Percentiles rank a stretch among this genome's conserved stretches.
These are phyloP conservation scores for Heliocidaris erythrogramma DNA, from an alignment of 35 echinoderm and acorn worm species.

Conservation along the genomic window DNA sequence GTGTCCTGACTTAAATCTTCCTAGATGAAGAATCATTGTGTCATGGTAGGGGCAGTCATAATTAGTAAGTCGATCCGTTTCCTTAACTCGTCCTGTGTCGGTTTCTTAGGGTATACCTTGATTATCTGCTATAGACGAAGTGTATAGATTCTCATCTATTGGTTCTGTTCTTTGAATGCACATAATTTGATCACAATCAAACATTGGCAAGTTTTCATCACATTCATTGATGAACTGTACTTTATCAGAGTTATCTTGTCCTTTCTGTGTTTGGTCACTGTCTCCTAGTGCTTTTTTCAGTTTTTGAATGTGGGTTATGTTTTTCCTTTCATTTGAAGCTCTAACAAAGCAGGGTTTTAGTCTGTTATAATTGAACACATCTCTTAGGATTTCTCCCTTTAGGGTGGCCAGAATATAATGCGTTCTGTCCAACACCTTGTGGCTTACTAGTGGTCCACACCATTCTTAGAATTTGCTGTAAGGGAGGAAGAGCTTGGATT, in stretches of 20 bases:
- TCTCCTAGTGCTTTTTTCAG: slow-evolving; percentile 44
- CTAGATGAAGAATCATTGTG: slow-evolving; percentile 18
- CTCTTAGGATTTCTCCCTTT: no score
- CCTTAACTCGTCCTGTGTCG: neutral
- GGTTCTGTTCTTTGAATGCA: neutral
- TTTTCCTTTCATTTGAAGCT: neutral
- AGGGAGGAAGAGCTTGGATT: slow-evolving; percentile 64
- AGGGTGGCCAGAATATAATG: slow-evolving; percentile 54
- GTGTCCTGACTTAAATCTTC: slow-evolving; percentile 1
- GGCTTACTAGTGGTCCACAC: slow-evolving; percentile 54
- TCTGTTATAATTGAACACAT: slow-evolving; percentile 63
- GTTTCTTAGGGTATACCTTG: no score
- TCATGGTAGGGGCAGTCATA: neutral
- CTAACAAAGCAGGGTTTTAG: slow-evolving; percentile 67
- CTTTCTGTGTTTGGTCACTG: neutral
- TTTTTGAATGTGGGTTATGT: slow-evolving; percentile 47
- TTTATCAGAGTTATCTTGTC: neutral
- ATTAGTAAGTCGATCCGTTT: neutral
- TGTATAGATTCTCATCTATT: no score
- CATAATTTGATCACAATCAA: neutral
- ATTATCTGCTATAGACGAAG: no score
- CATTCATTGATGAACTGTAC: slow-evolving; percentile 62
- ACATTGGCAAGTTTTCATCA: neutral
- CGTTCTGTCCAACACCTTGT: slow-evolving; percentile 59
- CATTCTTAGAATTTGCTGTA: slow-evolving; percentile 65